Percentiles rank a stretch among this genome's conserved stretches.
These are phyloP conservation scores for Wiebesia pumilae DNA, from an alignment of 1,140 invertebrate genomes.

Conservation along the genomic window DNA sequence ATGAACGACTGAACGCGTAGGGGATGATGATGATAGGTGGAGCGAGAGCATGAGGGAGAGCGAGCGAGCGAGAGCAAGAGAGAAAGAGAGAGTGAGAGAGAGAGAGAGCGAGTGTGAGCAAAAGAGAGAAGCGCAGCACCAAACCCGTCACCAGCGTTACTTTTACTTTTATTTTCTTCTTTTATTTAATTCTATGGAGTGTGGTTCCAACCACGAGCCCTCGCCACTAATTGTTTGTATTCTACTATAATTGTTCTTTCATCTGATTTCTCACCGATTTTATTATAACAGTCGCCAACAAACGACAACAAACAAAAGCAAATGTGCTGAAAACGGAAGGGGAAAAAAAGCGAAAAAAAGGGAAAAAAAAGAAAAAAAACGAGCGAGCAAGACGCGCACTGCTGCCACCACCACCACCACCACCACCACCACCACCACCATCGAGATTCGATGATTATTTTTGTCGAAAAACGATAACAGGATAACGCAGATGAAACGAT, in stretches of 20 bases:
- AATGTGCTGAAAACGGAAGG: not conserved
- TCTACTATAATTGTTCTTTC: not conserved
- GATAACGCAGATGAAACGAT: conserved; percentile 18
- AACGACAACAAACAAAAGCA: not conserved
- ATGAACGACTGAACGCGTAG: not conserved
- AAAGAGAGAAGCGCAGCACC: conserved; percentile 13
- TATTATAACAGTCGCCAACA: conserved; percentile 15
- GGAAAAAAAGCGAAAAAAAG: too few species aligned
- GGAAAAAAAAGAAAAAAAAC: too few species aligned
- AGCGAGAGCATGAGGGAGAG: not conserved
- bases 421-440: not conserved
- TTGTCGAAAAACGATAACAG: not conserved
- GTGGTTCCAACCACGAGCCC: not conserved
- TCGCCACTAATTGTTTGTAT: conserved; percentile 22
- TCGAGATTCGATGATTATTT: not conserved
- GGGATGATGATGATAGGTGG: not conserved
- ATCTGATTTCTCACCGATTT: not conserved
- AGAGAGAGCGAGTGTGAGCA: not conserved
- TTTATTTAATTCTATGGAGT: conserved; percentile 31
- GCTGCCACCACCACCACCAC: not conserved
- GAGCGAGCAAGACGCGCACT: not conserved
- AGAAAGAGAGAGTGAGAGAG: not conserved
- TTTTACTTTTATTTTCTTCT: conserved; percentile 35
- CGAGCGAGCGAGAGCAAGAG: not conserved
- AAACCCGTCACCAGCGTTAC: conserved; percentile 30